These are phyloP conservation scores for Eilema sororculum DNA, from an alignment of 2,888 invertebrate species.

Conservation along the genomic window DNA sequence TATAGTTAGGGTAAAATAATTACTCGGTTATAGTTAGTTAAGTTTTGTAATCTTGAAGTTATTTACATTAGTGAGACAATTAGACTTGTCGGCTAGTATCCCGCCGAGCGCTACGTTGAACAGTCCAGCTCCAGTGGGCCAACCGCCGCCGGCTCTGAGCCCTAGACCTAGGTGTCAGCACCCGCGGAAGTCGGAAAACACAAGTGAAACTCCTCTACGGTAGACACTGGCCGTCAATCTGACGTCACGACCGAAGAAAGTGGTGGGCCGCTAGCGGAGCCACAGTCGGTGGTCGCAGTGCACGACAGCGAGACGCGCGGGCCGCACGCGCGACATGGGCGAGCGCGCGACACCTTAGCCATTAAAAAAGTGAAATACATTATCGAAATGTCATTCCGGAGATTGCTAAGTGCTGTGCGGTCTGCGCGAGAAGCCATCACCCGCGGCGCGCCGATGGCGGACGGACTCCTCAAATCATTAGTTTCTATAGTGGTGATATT, in stretches of 20 bases:
- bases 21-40: neutral
- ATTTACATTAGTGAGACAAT: neutral
- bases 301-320: conserved; percentile 61
- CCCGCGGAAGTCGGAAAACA: conserved; percentile 51
- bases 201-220: conserved; percentile 55
- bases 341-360: conserved; percentile 46
- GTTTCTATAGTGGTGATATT: conserved; percentile 77
- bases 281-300: conserved; percentile 56
- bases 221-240: conserved; percentile 64
- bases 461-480: conserved; percentile 76
- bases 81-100: neutral
- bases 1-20: neutral
- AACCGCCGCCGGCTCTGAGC: conserved; percentile 25
- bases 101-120: neutral
- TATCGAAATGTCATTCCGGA: conserved; percentile 73
- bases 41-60: neutral
- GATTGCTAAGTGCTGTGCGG: conserved; percentile 77
- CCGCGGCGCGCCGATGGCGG: conserved; percentile 76
- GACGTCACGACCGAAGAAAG: conserved; percentile 61
- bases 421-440: conserved; percentile 76
- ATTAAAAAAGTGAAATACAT: conserved; percentile 40
- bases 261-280: conserved; percentile 34
- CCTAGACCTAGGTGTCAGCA: conserved; percentile 43
- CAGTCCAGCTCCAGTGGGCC: conserved; percentile 19
- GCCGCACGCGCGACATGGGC: conserved; percentile 57